Evolutionary conservation across 1,140 invertebrate species (phyloP), one percentile per base, ranked within the genome.

Genomic region (Zaprionus gabonicus): DNA sequence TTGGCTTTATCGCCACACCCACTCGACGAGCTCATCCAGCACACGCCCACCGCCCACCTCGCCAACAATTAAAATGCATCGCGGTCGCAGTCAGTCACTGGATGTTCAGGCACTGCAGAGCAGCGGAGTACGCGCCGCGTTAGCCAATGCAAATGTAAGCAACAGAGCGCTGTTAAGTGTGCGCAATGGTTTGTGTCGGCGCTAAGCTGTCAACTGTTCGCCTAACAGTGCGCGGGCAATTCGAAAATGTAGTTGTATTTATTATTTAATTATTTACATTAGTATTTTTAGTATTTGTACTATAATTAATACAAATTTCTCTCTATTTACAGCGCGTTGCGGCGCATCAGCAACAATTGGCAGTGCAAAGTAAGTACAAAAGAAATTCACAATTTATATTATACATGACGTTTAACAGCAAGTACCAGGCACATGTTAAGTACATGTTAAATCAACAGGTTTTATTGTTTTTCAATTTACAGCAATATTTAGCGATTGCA

Each of bases 61-160:
- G 51, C 81, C 91, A 38, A 85, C 88, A 17, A 76, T 49, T n/a
- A 91, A 87, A 69, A 82, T 74, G 6, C 75, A 80, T 6, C 90
- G 92, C 23, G 92, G 86, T 59, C 94, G 96, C 44, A 97, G 96
- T 91, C 94, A 96, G 60, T 97, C 96, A 10, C 93, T 97, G 81
- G 96, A 97, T 93, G 95, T 96, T 4, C 95, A 96, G 72, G 94
- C 95, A 5, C 93, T 97, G 62, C 96, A 97, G 76, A 93, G 94
- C 9, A 95, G 95, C 55, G 96, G 96, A 15, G 94, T 97, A 63
- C 94, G 95, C 17, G 90, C 95, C 25, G 68, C 90, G 81, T 53
- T 88, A 64, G 51, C 76, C 1, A 90, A 71, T 60, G 57, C 64
- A 28, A 74, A 80, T 70, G 84, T 90, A 84, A 88, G 82, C 38